Base-by-base conservation (phyloP, 2,113 vertebrate genomes). In the Sminthopsis crassicaudata region DNA sequence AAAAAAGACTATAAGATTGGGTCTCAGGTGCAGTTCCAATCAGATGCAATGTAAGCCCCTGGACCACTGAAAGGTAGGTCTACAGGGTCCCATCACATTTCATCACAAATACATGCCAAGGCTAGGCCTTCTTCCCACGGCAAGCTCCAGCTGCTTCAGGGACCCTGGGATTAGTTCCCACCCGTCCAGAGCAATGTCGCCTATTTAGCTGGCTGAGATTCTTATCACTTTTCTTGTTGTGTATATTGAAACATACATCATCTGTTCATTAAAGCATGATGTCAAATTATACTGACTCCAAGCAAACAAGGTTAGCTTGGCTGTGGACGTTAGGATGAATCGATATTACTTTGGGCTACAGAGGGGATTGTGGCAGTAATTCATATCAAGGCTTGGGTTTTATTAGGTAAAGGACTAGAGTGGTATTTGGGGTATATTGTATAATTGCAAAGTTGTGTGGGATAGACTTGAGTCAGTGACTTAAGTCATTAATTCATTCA, bases 231-330 rank as follows among this genome's bases (percentile, higher is more conserved):
- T 76, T 95, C 95, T 94, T 93, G 92, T 48, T 84, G 67, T 84
- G 67, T 84, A 84, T 84, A 84, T 84, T 84, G 67, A 84, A 84
- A 84, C 67, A 90, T 96, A 95, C 95, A 94, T 98, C 97, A 97
- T 97, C 95, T 92, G 7, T 96, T 98, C 97, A 93, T 97, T 97
- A 95, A 92, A 95, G 95, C 90, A 46, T 92, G 92, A 94, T 91
- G 94, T 98, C 93, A 90, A 90, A 76, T 94, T 67, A 95, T 46
- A 27, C 92, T 1, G 1, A 92, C 96, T 91, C 96, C 12, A 91
- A 97, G 94, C 90, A 94, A 93, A 96, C 92, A 23, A 7, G 90
- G 95, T 26, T 92, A 91, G 53, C 0, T 88, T 30, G 93, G 1
- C 96, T 51, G 91, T 95, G 46, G 55, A 11, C 60, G 0, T 94